Percentiles rank a stretch among this genome's conserved stretches.
These are phyloP conservation scores for Rhegmatorhina hoffmannsi DNA, from an alignment of 2,113 vertebrate species.

Conservation along the genomic window DNA sequence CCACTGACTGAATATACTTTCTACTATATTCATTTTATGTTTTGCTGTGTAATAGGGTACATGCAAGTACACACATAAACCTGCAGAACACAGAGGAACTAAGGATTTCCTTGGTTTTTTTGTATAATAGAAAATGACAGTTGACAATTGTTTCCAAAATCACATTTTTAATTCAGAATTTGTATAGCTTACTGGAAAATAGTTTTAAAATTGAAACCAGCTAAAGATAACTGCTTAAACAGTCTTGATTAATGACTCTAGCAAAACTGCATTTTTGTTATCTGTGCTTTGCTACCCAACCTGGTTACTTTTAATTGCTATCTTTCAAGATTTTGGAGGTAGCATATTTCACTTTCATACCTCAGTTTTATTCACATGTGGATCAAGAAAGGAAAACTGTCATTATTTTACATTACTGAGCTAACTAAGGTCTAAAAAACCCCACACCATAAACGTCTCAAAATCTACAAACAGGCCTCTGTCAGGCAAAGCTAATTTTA, in stretches of 20 bases:
- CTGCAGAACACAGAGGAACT: background rate
- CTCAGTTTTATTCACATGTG: fast-evolving
- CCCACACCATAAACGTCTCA: background rate
- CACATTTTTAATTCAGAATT: background rate
- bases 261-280: background rate
- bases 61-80: background rate
- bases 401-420: background rate
- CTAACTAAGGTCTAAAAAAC: background rate
- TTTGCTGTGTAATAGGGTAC: background rate
- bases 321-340: background rate
- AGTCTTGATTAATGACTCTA: background rate
- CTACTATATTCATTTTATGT: background rate
- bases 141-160: background rate
- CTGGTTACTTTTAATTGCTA: background rate
- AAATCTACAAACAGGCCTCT: background rate
- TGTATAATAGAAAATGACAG: background rate
- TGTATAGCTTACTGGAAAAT: background rate
- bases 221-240: background rate
- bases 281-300: background rate
- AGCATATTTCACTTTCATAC: background rate
- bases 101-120: background rate
- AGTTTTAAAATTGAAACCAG: background rate
- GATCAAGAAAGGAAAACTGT: background rate
- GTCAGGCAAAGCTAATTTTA: background rate
- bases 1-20: background rate